phyloP scores from a whole-genome alignment of 2,797 vertebrate genomes.

The Rhadinocentrus ornatus region DNA sequence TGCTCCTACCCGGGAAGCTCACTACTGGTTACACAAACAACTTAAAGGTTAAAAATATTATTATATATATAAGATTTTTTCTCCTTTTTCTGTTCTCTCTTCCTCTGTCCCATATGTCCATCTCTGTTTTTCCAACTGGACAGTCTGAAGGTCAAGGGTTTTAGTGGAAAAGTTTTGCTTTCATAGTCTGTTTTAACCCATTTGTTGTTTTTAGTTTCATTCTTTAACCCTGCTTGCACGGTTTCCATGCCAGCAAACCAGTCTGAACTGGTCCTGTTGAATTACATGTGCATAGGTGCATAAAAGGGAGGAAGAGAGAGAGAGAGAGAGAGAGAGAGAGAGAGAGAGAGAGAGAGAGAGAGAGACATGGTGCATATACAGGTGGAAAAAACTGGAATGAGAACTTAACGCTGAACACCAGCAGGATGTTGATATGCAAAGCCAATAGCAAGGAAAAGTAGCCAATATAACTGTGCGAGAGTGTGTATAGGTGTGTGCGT shows the following conservation, averaged over 20 bases:
- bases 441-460: conserved; percentile 23
- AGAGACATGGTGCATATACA: conserved; percentile 26
- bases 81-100: conserved; percentile 41
- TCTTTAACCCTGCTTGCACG: conserved; percentile 71
- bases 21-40: conserved; percentile 61
- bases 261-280: conserved; percentile 87
- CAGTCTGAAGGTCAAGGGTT: conserved; percentile 51
- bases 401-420: conserved; percentile 19
- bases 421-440: conserved; percentile 56
- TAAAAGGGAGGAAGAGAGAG: not conserved
- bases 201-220: conserved; percentile 41
- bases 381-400: conserved; percentile 41
- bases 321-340: not conserved
- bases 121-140: conserved; percentile 41
- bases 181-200: conserved; percentile 42
- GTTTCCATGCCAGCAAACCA: conserved; percentile 88
- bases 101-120: conserved; percentile 26
- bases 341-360: not conserved
- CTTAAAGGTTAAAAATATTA: conserved; percentile 63
- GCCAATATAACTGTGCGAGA: not conserved
- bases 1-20: conserved; percentile 56
- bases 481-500: conserved; percentile 11
- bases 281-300: conserved; percentile 16
- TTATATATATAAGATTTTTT: conserved; percentile 61
- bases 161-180: conserved; percentile 45